Base-by-base conservation (phyloP, 2,888 invertebrate species). In the Caenorhabditis sp. region DNA sequence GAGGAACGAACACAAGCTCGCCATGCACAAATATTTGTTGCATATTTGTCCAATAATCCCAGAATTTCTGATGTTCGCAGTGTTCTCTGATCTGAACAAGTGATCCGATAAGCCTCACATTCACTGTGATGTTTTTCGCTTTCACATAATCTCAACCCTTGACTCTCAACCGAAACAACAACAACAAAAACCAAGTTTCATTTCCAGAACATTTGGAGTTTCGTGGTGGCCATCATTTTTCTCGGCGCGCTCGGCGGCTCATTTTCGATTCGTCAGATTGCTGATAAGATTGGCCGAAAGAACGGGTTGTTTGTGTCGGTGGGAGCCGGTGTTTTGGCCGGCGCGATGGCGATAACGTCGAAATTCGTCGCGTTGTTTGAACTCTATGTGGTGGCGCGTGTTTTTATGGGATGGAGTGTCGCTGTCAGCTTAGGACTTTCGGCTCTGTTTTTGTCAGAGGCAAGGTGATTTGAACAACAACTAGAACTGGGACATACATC, bases 131-230 rank as follows among this genome's bases (percentile, higher is more conserved):
- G n/a, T n/a, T n/a, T n/a, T n/a, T n/a, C n/a, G n/a, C n/a, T n/a
- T n/a, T n/a, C n/a, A n/a, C n/a, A n/a, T n/a, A n/a, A n/a, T n/a
- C n/a, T n/a, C n/a, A n/a, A n/a, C n/a, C n/a, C n/a, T n/a, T n/a
- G n/a, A n/a, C n/a, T n/a, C n/a, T n/a, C n/a, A n/a, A n/a, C n/a
- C n/a, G n/a, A n/a, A n/a, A n/a, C n/a, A n/a, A n/a, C n/a, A n/a
- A n/a, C n/a, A n/a, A n/a, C n/a, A n/a, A n/a, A n/a, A n/a, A n/a
- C n/a, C n/a, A 17, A 58, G 21, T 54, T 23, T 31, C 26, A n/a
- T 43, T 50, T 81, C 69, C 65, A 84, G 84, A 79, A 74, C 31
- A 74, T 84, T 49, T 84, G 84, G 84, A 80, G 82, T 66, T 76
- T 77, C 24, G 76, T 82, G 1, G 82, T 84, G 1, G 83, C 84